These are phyloP conservation scores for Sympetrum striolatum DNA, from an alignment of 2,888 invertebrate species.

Conservation along the genomic window DNA sequence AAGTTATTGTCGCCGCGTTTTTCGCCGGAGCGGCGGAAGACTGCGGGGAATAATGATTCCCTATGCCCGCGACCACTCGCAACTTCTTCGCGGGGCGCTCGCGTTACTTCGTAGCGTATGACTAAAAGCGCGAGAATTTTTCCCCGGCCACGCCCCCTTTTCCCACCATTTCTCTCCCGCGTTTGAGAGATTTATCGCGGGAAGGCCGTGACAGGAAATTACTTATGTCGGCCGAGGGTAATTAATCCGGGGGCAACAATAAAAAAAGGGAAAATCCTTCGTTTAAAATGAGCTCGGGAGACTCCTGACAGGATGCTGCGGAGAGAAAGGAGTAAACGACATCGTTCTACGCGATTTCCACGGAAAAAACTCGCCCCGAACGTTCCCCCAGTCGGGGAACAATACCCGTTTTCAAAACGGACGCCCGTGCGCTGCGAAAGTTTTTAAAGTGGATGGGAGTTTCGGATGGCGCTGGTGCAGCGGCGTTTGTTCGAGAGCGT, in stretches of 20 bases:
- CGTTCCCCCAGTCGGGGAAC: not conserved
- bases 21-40: not conserved
- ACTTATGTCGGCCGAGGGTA: not conserved
- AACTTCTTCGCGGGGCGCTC: not conserved
- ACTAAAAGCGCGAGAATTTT: not conserved
- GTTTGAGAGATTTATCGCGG: conserved; percentile 1
- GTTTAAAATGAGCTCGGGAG: not conserved
- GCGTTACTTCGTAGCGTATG: not conserved
- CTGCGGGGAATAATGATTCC: not conserved
- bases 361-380: not conserved
- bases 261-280: not conserved
- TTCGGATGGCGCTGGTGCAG: not conserved
- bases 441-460: not conserved
- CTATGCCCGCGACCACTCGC: not conserved
- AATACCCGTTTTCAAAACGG: not conserved
- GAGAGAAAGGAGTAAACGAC: not conserved
- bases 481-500: not conserved
- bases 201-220: conserved; percentile 21
- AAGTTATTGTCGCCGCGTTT: not conserved
- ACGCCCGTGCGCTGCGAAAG: not conserved
- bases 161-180: not conserved
- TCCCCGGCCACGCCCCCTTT: not conserved
- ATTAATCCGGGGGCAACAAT: not conserved
- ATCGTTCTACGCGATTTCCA: not conserved
- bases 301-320: not conserved